Evolutionary conservation across 2,888 invertebrate genomes (phyloP), one percentile per base, ranked within the genome.

Genomic region (Heliconius hortense): DNA sequence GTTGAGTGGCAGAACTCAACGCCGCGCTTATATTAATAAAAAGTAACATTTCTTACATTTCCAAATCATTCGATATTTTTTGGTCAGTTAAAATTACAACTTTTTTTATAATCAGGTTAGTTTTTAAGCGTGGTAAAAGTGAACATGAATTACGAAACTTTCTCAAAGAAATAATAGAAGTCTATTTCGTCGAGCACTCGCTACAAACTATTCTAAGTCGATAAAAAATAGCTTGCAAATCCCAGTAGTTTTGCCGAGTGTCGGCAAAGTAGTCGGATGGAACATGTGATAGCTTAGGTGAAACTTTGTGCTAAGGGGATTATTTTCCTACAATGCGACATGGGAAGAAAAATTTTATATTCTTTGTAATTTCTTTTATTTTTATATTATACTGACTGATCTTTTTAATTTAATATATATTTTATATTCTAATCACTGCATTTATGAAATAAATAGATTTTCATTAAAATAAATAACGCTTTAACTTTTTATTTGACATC

Each of bases 211-310:
- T 89, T 89, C 83, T 87, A 84, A 86, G 86, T 82, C 81, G 82
- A 81, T 80, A 89, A 90, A 90, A 89, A 91, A 90, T 89, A 88
- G 86, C 84, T 88, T 85, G 87, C 87, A 90, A 89, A 90, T 90
- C 89, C 89, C 86, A 83, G 85, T 84, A 87, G 84, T 84, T 84
- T 84, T 79, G 83, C 74, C 75, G 85, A 85, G 87, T 88, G 88
- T 89, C 85, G 86, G 87, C 86, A 83, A 87, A 90, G 89, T 89
- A 90, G 89, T 88, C 84, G 87, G 86, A 83, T 85, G 81, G 84
- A 88, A 86, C 86, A 84, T 89, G 88, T 86, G 89, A 91, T 89
- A 89, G 89, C 88, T 91, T 88, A 87, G 88, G 81, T 80, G 87
- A 88, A 91, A 91, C 86, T 91, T 90, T 85, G 83, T 78, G 84